These are phyloP conservation scores for Drosophila niveifrons DNA, from an alignment of 2,888 invertebrate species.

Conservation along the genomic window DNA sequence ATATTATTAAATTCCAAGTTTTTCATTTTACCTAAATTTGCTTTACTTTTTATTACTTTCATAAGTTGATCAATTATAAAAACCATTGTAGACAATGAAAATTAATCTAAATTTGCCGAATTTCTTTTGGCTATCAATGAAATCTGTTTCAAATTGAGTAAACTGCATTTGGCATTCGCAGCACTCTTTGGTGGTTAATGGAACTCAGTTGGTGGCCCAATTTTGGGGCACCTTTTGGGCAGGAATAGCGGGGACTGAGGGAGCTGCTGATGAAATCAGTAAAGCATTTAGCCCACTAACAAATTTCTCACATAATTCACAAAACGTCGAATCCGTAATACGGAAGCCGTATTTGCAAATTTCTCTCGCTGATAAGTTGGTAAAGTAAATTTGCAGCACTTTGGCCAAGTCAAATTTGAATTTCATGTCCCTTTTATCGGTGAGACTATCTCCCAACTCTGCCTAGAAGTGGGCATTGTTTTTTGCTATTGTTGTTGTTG, in stretches of 20 bases:
- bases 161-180: slow-evolving; percentile 38
- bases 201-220: slow-evolving; percentile 34
- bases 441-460: slow-evolving; percentile 69
- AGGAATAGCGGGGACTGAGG: neutral
- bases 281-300: slow-evolving; percentile 67
- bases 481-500: slow-evolving; percentile 23
- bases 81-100: no score
- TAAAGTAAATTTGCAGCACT: slow-evolving; percentile 67
- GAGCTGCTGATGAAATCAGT: slow-evolving; percentile 45
- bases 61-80: no score
- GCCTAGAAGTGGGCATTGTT: slow-evolving; percentile 61
- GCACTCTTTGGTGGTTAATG: slow-evolving; percentile 34
- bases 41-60: no score
- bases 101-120: slow-evolving; percentile 3
- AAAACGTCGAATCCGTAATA: slow-evolving; percentile 80
- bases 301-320: slow-evolving; percentile 79
- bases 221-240: slow-evolving; percentile 9
- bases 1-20: no score
- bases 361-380: slow-evolving; percentile 69
- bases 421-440: slow-evolving; percentile 83
- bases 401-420: slow-evolving; percentile 75
- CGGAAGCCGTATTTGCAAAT: slow-evolving; percentile 77
- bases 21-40: no score
- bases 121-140: slow-evolving; percentile 2
- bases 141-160: slow-evolving; percentile 40